Evolutionary conservation across 1,140 invertebrate genomes (phyloP).

Genomic region (Drosophila asahinai): DNA sequence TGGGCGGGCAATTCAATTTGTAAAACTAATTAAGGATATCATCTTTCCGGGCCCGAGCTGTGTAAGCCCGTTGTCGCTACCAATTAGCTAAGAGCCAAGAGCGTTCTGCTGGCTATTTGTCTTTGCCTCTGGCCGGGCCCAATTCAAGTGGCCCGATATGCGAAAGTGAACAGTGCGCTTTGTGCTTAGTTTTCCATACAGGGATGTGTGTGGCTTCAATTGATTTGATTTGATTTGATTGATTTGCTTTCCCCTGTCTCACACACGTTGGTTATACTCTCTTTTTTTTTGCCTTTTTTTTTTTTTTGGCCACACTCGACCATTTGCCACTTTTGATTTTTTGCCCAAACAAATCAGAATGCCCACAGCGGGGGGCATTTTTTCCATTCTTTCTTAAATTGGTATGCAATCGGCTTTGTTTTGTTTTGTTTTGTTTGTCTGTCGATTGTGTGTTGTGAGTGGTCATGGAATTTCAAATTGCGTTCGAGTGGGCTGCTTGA

Average conservation of each 20-base stretch:
- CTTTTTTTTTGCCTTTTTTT: not conserved
- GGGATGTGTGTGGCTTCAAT: conserved; percentile 36
- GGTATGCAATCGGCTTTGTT: conserved; percentile 44
- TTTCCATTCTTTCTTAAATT: conserved; percentile 42
- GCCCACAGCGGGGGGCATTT: conserved; percentile 25
- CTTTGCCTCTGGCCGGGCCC: conserved; percentile 2
- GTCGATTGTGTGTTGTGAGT: conserved; percentile 46
- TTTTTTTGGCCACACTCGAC: conserved; percentile 11
- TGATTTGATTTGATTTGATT: conserved; percentile 69
- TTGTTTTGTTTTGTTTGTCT: conserved; percentile 27
- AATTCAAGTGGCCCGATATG: conserved; percentile 11
- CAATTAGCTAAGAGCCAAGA: conserved; percentile 51
- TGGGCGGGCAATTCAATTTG: conserved; percentile 42
- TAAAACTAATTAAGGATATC: conserved; percentile 58
- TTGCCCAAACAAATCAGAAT: conserved; percentile 60
- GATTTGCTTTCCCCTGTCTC: conserved; percentile 45
- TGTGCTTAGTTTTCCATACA: conserved; percentile 51
- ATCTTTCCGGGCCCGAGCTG: conserved; percentile 17
- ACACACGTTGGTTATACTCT: conserved; percentile 4
- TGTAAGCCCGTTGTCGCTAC: conserved; percentile 26
- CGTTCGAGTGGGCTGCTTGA: conserved; percentile 55
- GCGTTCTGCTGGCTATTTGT: conserved; percentile 2
- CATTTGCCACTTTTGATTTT: conserved; percentile 67
- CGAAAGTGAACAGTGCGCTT: conserved; percentile 13
- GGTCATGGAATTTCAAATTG: conserved; percentile 72